Evolutionary conservation across 2,113 vertebrate genomes (phyloP).

Genomic region (Girardinichthys multiradiatus): DNA sequence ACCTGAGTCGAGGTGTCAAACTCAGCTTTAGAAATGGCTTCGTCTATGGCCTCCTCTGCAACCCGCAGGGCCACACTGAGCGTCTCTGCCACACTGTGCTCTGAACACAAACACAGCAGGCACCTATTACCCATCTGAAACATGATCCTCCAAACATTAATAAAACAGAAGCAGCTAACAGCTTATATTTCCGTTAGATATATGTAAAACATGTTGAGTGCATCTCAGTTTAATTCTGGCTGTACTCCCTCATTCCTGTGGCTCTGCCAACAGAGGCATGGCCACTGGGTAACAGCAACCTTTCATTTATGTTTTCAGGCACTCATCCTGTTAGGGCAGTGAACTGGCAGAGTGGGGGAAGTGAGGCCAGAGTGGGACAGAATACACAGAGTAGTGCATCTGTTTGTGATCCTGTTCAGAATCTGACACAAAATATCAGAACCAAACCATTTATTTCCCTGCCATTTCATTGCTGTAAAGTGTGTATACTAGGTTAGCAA

Average conservation of each 20-base stretch:
- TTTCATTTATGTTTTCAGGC: constrained; percentile 28
- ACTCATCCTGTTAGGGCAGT: constrained; percentile 26
- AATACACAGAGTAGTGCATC: not conserved
- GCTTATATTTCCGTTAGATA: not conserved
- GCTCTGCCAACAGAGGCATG: not conserved
- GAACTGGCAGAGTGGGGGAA: not conserved
- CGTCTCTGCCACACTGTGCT: constrained; percentile 92
- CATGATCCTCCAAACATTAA: not conserved
- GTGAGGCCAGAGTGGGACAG: not conserved
- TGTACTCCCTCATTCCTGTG: not conserved
- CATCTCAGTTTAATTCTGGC: constrained; percentile 2
- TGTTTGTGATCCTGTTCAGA: constrained; percentile 1
- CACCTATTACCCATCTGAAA: not conserved
- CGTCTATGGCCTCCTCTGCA: constrained; percentile 94
- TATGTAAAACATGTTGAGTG: not conserved
- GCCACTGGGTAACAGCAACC: constrained; percentile 7
- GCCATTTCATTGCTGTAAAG: constrained; percentile 1
- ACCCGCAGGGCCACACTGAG: constrained; percentile 90
- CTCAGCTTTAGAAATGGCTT: constrained; percentile 93
- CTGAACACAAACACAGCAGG: constrained; percentile 62
- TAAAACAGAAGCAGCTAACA: not conserved
- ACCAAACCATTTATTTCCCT: constrained; percentile 2
- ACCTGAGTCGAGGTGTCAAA: constrained; percentile 87
- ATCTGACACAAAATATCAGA: not conserved
- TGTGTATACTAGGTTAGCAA: not conserved